Conservation (phyloP, 2,797 vertebrate genomes). For the Gephyroberyx darwinii region DNA sequence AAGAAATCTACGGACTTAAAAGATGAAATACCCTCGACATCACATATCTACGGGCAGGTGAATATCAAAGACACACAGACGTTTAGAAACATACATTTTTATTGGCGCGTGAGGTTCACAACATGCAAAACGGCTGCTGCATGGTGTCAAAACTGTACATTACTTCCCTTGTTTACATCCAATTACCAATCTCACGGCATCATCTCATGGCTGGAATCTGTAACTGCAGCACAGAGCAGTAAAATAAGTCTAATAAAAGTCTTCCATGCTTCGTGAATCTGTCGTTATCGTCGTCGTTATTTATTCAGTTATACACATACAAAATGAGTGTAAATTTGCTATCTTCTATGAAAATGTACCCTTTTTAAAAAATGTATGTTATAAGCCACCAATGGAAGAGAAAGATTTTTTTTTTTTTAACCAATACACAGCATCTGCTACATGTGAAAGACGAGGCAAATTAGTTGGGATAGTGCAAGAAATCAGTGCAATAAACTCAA, state of each 20-base stretch:
- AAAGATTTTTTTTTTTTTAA: not conserved
- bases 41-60: too few species aligned
- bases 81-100: conserved; percentile 39
- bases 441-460: not conserved
- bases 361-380: not conserved
- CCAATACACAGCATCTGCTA: conserved; percentile 6
- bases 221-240: not conserved
- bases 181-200: conserved; percentile 4
- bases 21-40: too few species aligned
- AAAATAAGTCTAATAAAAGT: too few species aligned
- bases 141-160: conserved; percentile 20
- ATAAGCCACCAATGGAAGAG: not conserved
- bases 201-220: not conserved
- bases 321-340: not conserved
- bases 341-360: not conserved
- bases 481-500: conserved; percentile 41
- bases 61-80: not conserved
- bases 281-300: too few species aligned
- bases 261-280: too few species aligned
- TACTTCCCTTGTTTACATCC: conserved; percentile 1
- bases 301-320: not conserved
- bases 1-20: too few species aligned
- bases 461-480: not conserved
- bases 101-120: conserved; percentile 38
- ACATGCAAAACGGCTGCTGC: conserved; percentile 22